Evolutionary conservation across 2,797 vertebrate species (phyloP).

Genomic region (Pantherophis vulpinus): DNA sequence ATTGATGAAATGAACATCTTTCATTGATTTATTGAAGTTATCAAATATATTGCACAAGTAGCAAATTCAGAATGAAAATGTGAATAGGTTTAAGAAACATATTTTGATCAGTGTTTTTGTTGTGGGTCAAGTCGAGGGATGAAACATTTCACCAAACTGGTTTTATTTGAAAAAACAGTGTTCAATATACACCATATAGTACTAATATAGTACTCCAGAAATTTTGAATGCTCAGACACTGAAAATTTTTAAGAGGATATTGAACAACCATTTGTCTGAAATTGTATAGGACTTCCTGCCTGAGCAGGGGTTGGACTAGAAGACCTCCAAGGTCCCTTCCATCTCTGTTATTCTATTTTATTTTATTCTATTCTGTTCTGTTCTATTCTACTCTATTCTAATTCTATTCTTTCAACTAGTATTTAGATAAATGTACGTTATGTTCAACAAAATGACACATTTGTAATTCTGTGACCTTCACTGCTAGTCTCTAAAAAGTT

Average conservation of each 20-base stretch:
- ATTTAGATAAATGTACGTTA: neutral
- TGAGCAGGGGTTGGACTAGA: too few relatives aligned
- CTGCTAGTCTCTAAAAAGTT: neutral
- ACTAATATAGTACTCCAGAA: neutral
- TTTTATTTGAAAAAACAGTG: neutral
- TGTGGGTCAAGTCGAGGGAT: neutral
- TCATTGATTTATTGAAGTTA: neutral
- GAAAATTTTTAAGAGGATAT: too few relatives aligned
- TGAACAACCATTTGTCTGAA: too few relatives aligned
- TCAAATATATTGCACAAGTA: neutral
- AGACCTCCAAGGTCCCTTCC: too few relatives aligned
- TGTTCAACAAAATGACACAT: neutral
- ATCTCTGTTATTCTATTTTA: too few relatives aligned
- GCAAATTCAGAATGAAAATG: neutral
- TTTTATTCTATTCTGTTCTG: too few relatives aligned
- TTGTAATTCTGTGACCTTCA: conserved; percentile 16
- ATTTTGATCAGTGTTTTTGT: neutral
- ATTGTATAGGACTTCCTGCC: too few relatives aligned
- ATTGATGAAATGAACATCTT: neutral
- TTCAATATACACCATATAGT: neutral
- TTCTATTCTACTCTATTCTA: too few relatives aligned
- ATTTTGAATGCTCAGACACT: too few relatives aligned
- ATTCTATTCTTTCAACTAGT: neutral
- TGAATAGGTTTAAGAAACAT: neutral
- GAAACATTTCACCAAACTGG: neutral